phyloP scores from a whole-genome alignment of 2,888 invertebrate species.

The Hoplodrina ambigua region DNA sequence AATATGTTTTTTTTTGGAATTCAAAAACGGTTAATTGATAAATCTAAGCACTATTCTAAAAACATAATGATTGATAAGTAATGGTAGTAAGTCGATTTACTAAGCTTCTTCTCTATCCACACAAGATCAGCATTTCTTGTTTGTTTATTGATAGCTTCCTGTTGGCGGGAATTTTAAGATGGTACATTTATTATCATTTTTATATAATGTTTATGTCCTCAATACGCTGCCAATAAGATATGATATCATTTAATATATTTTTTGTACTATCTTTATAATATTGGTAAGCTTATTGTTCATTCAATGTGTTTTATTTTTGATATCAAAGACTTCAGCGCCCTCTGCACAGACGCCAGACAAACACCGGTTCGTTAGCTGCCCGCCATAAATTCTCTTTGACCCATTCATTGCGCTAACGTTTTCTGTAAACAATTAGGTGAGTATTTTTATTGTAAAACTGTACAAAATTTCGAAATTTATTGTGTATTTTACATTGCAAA shows the following conservation, averaged over 20 bases:
- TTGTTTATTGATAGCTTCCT: conserved; percentile 52
- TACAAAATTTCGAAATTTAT: conserved; percentile 1
- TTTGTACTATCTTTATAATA: neutral
- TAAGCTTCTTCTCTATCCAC: conserved; percentile 11
- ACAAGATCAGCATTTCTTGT: conserved; percentile 24
- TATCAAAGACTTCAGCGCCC: conserved; percentile 76
- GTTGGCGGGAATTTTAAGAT: conserved; percentile 52
- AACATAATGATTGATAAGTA: too few species aligned
- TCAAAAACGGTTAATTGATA: too few species aligned
- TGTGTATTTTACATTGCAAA: conserved; percentile 2
- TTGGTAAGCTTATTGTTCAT: neutral
- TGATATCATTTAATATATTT: neutral
- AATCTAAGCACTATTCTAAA: too few species aligned
- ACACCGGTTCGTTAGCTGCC: conserved; percentile 76
- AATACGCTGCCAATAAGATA: neutral
- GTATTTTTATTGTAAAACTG: conserved; percentile 72
- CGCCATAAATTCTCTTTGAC: conserved; percentile 86
- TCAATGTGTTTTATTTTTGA: conserved; percentile 43
- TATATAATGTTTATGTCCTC: neutral
- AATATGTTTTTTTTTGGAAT: too few species aligned
- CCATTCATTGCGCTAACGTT: conserved; percentile 78
- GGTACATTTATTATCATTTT: neutral
- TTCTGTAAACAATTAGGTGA: conserved; percentile 87
- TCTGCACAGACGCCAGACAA: conserved; percentile 86
- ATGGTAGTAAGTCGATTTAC: conserved; percentile 19